Evolutionary conservation across 2,113 vertebrate species (phyloP).

Genomic region (pig (Sus scrofa)): T2T-Sscrofa CM000812.6:82957501-82958000

Average conservation of each 20-base stretch:
- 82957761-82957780: slow-evolving; percentile 54
- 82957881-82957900: slow-evolving; percentile 23
- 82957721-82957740: slow-evolving; percentile 53
- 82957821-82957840: neutral
- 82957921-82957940: slow-evolving; percentile 96
- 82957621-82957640: no score
- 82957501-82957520: no score
- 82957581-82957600: no score
- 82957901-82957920: slow-evolving; percentile 81
- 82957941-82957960: slow-evolving; percentile 97
- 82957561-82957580: no score
- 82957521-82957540: no score
- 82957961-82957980: slow-evolving; percentile 98
- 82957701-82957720: slow-evolving; percentile 15
- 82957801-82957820: neutral
- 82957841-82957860: slow-evolving; percentile 68
- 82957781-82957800: slow-evolving; percentile 32
- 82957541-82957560: no score
- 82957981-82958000: slow-evolving; percentile 94
- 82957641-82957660: no score
- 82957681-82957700: neutral
- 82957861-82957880: slow-evolving; percentile 32
- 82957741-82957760: slow-evolving; percentile 9
- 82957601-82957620: no score
- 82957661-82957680: neutral